phyloP scores from a whole-genome alignment of 1,140 invertebrate genomes.

The Radopholus similis region DNA sequence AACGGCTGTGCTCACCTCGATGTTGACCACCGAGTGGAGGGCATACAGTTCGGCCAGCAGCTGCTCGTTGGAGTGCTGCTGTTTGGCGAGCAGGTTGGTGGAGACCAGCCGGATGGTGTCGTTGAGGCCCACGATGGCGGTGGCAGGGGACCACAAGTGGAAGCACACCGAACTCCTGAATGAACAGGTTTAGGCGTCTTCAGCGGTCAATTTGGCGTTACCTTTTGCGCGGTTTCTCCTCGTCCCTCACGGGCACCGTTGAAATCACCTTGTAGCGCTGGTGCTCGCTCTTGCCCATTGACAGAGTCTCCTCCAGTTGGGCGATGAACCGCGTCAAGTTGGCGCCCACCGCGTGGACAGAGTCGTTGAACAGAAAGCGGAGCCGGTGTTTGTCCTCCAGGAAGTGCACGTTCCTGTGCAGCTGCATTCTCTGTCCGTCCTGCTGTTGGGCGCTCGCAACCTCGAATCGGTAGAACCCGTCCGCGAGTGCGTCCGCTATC shows the following conservation, averaged over 20 bases:
- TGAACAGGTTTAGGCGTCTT: background rate
- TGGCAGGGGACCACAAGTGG: conserved; percentile 6
- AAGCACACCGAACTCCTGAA: conserved; percentile 19
- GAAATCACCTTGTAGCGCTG: background rate
- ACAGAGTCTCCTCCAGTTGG: conserved; percentile 17
- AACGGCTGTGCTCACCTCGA: conserved; percentile 21
- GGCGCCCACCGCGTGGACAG: conserved; percentile 9
- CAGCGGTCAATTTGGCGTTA: background rate
- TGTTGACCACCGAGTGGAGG: conserved; percentile 12
- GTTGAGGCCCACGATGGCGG: conserved; percentile 5
- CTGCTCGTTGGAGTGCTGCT: conserved; percentile 5
- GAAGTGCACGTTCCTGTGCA: conserved; percentile 23
- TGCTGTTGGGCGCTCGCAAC: no score
- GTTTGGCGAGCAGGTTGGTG: conserved; percentile 11
- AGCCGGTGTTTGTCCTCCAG: conserved; percentile 19
- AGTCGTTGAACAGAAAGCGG: conserved; percentile 20
- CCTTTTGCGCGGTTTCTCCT: background rate
- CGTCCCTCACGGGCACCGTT: background rate
- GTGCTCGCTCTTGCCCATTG: background rate
- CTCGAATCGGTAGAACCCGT: conserved; percentile 19
- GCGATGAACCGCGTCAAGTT: conserved; percentile 17
- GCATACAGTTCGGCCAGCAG: conserved; percentile 17
- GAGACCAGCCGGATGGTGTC: conserved; percentile 15
- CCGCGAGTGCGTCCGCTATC: conserved; percentile 21
- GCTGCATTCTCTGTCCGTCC: no score